A percentile compares a stretch with the other conserved stretches of the same genome.
Evolutionary conservation across 2,888 invertebrate species (phyloP).

Genomic region (Strigamia transsilvanica): DNA sequence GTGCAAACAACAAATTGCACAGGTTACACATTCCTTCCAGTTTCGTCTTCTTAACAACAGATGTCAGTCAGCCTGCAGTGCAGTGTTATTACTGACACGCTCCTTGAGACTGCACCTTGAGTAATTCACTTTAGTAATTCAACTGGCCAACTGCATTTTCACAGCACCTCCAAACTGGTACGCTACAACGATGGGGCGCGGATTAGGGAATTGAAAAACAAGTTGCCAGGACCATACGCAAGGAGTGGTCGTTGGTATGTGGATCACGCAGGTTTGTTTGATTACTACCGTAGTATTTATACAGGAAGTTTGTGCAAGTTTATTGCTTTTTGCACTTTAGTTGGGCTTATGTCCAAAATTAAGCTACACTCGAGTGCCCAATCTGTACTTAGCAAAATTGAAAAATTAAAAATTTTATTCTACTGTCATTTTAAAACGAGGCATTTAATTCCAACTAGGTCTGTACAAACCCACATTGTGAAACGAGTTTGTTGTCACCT

Average conservation of each 20-base stretch:
- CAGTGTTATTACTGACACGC: neutral
- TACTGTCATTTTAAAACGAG: no score
- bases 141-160: neutral
- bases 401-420: neutral
- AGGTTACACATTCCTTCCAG: no score
- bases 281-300: no score
- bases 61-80: neutral
- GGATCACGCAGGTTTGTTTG: conserved; percentile 68
- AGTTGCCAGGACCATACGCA: conserved; percentile 71
- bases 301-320: neutral
- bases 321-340: neutral
- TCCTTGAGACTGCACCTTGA: neutral
- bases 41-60: neutral
- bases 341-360: no score
- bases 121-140: neutral
- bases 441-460: neutral
- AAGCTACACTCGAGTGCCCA: no score
- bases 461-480: neutral
- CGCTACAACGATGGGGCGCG: neutral
- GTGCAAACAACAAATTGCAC: no score
- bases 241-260: no score
- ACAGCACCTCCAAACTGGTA: neutral
- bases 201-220: conserved; percentile 61
- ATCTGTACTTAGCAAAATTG: no score
- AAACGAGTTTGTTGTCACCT: conserved; percentile 15